A percentile compares a stretch with the other conserved stretches of the same genome.
phyloP scores from a whole-genome alignment of 2,888 invertebrate species.

The Galeopsomyia nigrocyanea region DNA sequence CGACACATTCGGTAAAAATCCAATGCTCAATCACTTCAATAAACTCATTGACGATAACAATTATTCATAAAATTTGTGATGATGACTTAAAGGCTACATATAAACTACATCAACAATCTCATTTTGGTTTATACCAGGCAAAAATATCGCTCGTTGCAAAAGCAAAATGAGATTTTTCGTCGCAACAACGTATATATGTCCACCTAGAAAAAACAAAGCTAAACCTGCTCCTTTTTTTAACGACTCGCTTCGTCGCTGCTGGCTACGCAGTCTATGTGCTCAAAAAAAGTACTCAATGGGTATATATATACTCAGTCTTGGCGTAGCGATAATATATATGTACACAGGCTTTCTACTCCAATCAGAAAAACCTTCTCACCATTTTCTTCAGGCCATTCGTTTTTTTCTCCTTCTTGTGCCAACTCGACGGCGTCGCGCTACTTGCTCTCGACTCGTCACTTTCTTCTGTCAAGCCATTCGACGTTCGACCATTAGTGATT shows the following conservation, averaged over 20 bases:
- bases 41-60: slow-evolving; percentile 18
- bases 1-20: neutral
- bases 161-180: slow-evolving; percentile 17
- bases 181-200: neutral
- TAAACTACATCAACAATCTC: slow-evolving; percentile 1
- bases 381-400: slow-evolving; percentile 81
- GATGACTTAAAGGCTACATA: too few species aligned
- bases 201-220: neutral
- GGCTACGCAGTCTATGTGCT: slow-evolving; percentile 43
- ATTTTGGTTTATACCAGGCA: slow-evolving; percentile 21
- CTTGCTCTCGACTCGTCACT: slow-evolving; percentile 60
- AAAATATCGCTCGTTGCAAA: slow-evolving; percentile 13
- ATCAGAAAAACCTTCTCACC: slow-evolving; percentile 84
- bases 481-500: slow-evolving; percentile 54
- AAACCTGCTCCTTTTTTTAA: slow-evolving; percentile 7
- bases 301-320: slow-evolving; percentile 42
- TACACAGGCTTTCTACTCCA: slow-evolving; percentile 60
- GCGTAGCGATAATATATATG: slow-evolving; percentile 28
- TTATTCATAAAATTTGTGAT: neutral
- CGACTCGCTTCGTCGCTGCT: neutral
- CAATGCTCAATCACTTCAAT: slow-evolving; percentile 5
- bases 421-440: slow-evolving; percentile 55
- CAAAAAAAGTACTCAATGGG: slow-evolving; percentile 34
- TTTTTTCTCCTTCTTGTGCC: slow-evolving; percentile 73
- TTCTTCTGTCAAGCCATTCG: slow-evolving; percentile 55